phyloP scores from a whole-genome alignment of 2,797 vertebrate genomes.

The Halcyon badia region DNA sequence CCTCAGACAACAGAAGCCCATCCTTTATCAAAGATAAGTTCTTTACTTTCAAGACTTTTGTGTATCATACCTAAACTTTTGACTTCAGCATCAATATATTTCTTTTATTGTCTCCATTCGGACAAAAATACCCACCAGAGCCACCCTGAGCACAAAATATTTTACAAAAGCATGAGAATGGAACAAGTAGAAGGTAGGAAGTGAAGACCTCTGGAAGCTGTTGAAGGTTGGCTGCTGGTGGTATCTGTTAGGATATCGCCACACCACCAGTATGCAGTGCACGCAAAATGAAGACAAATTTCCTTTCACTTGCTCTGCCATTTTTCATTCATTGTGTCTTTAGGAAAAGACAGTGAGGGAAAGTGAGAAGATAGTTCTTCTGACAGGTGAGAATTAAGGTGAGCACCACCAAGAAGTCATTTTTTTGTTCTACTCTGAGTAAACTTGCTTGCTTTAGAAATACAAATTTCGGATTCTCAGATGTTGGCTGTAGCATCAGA shows the following conservation, averaged over 20 bases:
- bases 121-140: not conserved
- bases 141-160: not conserved
- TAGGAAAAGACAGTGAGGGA: slow-evolving; percentile 5
- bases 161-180: not conserved
- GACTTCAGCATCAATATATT: not conserved
- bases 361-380: not conserved
- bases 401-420: not conserved
- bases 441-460: not conserved
- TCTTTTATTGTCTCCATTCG: not conserved
- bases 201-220: not conserved
- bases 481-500: not conserved
- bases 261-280: not conserved
- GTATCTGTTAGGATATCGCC: not conserved
- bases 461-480: not conserved
- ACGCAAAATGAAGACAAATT: slow-evolving; percentile 58
- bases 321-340: slow-evolving; percentile 35
- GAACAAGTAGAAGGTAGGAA: not conserved
- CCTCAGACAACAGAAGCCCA: not conserved
- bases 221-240: not conserved
- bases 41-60: not conserved
- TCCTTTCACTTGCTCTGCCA: not conserved
- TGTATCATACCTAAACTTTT: not conserved
- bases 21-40: not conserved
- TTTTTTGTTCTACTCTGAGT: not conserved
- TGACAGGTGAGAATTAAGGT: slow-evolving; percentile 42